Conservation (phyloP, 2,113 vertebrate species). For the Coptodon rendalli region DNA sequence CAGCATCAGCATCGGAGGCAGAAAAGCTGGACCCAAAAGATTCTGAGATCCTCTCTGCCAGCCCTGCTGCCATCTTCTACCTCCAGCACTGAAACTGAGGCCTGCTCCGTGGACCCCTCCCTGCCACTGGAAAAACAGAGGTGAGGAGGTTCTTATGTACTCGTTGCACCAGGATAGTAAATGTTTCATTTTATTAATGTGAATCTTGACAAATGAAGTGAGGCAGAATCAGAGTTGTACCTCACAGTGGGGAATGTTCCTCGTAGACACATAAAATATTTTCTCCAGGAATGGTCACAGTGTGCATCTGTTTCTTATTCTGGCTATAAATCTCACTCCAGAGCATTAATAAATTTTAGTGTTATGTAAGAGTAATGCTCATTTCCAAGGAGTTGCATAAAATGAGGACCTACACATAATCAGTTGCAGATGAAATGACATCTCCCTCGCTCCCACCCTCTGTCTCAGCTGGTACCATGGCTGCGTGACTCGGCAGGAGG, state of each 20-base stretch:
- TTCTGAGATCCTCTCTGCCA: slow-evolving; percentile 60
- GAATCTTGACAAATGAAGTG: neutral
- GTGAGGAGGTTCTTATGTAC: slow-evolving; percentile 50
- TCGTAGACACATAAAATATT: neutral
- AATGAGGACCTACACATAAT: neutral
- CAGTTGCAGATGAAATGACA: neutral
- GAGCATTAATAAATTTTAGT: neutral
- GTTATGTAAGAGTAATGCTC: neutral
- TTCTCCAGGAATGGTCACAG: neutral
- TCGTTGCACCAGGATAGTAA: neutral
- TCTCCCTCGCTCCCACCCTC: neutral
- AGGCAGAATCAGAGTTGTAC: neutral
- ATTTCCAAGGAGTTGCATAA: neutral
- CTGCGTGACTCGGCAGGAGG: slow-evolving; percentile 80
- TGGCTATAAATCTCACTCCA: neutral
- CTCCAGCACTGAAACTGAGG: slow-evolving; percentile 53
- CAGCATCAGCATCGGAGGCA: slow-evolving; percentile 72
- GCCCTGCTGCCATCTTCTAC: slow-evolving; percentile 4
- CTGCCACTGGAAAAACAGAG: slow-evolving; percentile 84
- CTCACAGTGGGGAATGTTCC: neutral
- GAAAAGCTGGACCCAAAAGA: slow-evolving; percentile 85
- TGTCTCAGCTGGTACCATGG: slow-evolving; percentile 85
- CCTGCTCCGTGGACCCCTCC: slow-evolving; percentile 70
- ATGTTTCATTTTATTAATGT: neutral
- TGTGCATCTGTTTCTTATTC: neutral